A percentile compares a stretch with the other conserved stretches of the same genome.
These are phyloP conservation scores for Melanargia galathea DNA, from an alignment of 2,888 invertebrate species.

Conservation along the genomic window DNA sequence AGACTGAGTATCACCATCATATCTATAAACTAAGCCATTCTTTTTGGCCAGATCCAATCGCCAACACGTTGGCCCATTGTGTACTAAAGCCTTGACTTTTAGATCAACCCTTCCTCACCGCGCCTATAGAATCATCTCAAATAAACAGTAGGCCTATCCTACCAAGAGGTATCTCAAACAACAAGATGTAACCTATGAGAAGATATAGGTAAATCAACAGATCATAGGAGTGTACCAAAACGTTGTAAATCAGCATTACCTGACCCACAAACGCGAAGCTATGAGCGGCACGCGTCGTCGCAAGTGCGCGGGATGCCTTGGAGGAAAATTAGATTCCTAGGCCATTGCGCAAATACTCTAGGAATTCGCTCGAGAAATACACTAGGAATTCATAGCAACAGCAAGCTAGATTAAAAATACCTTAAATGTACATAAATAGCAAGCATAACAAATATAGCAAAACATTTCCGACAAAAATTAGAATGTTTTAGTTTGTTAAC, in stretches of 20 bases:
- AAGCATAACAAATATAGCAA: too few relatives aligned
- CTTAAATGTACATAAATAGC: constrained; percentile 14
- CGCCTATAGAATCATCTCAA: too few relatives aligned
- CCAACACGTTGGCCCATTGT: too few relatives aligned
- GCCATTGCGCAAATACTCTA: constrained; percentile 30
- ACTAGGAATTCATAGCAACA: constrained; percentile 23
- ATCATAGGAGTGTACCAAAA: constrained; percentile 5
- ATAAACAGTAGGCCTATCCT: too few relatives aligned
- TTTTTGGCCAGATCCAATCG: too few relatives aligned
- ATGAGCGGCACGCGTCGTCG: constrained; percentile 18
- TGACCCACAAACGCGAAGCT: constrained; percentile 20
- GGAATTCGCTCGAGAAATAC: constrained; percentile 31
- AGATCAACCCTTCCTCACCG: too few relatives aligned
- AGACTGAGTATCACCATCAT: too few relatives aligned
- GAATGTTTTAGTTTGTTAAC: too few relatives aligned
- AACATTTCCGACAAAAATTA: too few relatives aligned
- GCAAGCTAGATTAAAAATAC: constrained; percentile 35
- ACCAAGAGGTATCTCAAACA: too few relatives aligned
- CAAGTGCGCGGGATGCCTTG: constrained; percentile 32
- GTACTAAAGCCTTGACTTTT: too few relatives aligned
- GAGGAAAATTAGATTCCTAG: constrained; percentile 38
- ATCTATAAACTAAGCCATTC: too few relatives aligned
- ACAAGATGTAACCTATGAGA: neutral
- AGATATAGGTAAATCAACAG: neutral
- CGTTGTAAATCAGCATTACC: constrained; percentile 26